Conservation (phyloP, 2,888 invertebrate species). For the Luperina nickerlii region DNA sequence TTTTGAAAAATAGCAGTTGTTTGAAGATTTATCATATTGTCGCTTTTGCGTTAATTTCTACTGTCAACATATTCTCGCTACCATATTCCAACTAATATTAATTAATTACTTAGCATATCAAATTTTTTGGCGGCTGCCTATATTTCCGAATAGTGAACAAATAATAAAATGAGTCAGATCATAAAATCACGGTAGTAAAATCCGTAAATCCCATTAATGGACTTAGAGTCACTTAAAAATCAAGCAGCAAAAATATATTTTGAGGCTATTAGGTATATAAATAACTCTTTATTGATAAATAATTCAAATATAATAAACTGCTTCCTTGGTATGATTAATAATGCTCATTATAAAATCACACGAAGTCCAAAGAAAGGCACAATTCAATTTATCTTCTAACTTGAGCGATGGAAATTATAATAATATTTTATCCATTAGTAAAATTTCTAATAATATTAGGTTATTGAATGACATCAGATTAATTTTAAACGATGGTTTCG, state of each 20-base stretch:
- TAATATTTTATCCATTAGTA: conserved; percentile 4
- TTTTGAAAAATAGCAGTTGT: conserved; percentile 18
- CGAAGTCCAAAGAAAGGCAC: conserved; percentile 12
- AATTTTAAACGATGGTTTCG: not conserved
- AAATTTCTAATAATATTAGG: conserved; percentile 1
- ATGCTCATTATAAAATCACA: conserved; percentile 37
- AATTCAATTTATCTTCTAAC: conserved; percentile 26
- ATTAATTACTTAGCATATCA: conserved; percentile 6
- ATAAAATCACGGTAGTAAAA: too few relatives aligned
- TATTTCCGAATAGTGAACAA: not conserved
- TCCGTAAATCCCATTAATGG: not conserved
- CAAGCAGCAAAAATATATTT: not conserved
- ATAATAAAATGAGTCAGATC: not conserved
- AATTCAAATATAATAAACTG: conserved; percentile 11
- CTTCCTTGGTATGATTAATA: conserved; percentile 13
- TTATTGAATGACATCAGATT: not conserved
- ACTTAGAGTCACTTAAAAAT: not conserved
- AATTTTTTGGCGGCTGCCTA: too few relatives aligned
- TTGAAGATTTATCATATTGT: conserved; percentile 27
- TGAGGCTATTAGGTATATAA: not conserved
- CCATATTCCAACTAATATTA: conserved; percentile 8
- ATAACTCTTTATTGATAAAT: conserved; percentile 8
- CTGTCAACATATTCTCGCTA: conserved; percentile 39
- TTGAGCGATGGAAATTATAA: conserved; percentile 5
- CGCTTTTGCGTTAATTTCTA: conserved; percentile 6